Conservation (phyloP, 2,888 invertebrate species). For the Dendrolimus houi region DNA sequence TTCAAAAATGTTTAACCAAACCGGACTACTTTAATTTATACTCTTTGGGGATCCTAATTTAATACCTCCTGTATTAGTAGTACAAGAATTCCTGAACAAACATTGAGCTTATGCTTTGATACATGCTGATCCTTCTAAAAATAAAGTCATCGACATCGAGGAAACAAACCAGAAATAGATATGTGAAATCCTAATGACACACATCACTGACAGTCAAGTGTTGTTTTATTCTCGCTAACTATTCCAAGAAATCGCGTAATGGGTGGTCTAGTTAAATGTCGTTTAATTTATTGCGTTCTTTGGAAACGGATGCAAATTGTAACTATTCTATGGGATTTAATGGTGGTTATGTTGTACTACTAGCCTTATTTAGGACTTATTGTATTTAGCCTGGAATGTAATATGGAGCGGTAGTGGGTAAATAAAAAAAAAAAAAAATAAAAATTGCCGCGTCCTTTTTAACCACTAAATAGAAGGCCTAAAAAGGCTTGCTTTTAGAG, state of each 20-base stretch:
- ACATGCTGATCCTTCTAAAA: constrained; percentile 41
- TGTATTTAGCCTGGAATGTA: too few relatives aligned
- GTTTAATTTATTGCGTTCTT: constrained; percentile 29
- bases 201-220: constrained; percentile 41
- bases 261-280: constrained; percentile 48
- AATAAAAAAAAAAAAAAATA: too few relatives aligned
- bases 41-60: too few relatives aligned
- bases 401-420: too few relatives aligned
- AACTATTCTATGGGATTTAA: constrained; percentile 1
- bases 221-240: constrained; percentile 31
- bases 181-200: constrained; percentile 57
- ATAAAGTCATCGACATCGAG: constrained; percentile 31
- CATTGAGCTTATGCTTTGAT: constrained; percentile 46
- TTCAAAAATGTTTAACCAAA: too few relatives aligned
- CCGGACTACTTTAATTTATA: too few relatives aligned
- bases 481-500: too few relatives aligned
- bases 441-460: too few relatives aligned
- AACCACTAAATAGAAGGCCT: too few relatives aligned
- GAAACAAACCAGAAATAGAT: constrained; percentile 48
- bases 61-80: too few relatives aligned
- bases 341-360: too few relatives aligned
- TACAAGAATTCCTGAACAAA: constrained; percentile 10
- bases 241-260: constrained; percentile 41
- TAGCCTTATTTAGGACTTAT: too few relatives aligned
- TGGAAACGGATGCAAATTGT: constrained; percentile 14